Evolutionary conservation across 2,888 invertebrate genomes (phyloP), one percentile per base, ranked within the genome.

Genomic region (Phortica okadai): DNA sequence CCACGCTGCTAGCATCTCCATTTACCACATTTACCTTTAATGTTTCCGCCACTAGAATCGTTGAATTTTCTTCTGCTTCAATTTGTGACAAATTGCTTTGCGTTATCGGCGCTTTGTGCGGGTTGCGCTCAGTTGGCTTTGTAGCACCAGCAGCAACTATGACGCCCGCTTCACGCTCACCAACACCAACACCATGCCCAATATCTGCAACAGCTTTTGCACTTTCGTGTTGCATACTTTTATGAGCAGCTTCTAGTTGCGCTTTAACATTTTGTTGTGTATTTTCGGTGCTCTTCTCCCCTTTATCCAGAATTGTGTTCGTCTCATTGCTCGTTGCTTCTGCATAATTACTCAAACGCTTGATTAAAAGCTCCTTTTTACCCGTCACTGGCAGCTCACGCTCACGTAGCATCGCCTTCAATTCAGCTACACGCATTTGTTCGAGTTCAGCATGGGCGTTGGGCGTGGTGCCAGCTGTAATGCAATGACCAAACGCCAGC

Each of bases 311-410:
- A 73, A 79, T 59, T n/a, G 42, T 76, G 74, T 50, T 66, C 73
- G 59, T 45, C 66, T 41, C 50, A 50, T 50, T 50, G 50, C 8
- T 11, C 50, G 8, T 33, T 11, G 41, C 59, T 70, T 66, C 77
- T 69, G 79, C 64, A 64, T 81, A 80, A 74, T 78, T 76, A 74
- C 79, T 79, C 77, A 89, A 84, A 76, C 88, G 86, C 77, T 88
- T 82, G 82, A 89, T 82, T 82, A 89, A 82, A 33, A 75, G 74
- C 25, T 86, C 84, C 79, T 88, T 89, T 80, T 75, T 82, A 69
- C 89, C 89, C 74, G 78, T 83, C 6, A 81, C 76, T 78, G 83
- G 86, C 10, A 88, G 78, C 67, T 87, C 89, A 74, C 79, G 85
- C 14, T 76, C 81, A 76, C 86, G 85, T 73, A 89, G 82, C 75